phyloP scores from a whole-genome alignment of 2,888 invertebrate species.

The Zelleria hepariella region DNA sequence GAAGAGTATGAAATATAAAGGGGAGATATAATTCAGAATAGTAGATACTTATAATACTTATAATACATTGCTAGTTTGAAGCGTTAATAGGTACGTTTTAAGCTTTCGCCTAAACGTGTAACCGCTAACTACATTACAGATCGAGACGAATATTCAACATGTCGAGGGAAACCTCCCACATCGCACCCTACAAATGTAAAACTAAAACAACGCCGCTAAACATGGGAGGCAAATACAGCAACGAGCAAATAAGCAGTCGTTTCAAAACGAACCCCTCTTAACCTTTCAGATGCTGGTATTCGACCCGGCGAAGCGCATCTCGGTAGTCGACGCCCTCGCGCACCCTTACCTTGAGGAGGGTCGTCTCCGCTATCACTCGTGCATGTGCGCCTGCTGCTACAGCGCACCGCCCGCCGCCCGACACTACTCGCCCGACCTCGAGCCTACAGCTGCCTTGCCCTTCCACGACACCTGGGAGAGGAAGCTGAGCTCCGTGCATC shows the following conservation, averaged over 20 bases:
- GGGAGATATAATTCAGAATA: too few relatives aligned
- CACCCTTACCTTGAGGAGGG: slow-evolving; percentile 99
- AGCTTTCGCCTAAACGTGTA: too few relatives aligned
- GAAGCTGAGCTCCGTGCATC: slow-evolving; percentile 91
- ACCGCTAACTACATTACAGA: too few relatives aligned
- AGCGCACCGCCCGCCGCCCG: slow-evolving; percentile 68
- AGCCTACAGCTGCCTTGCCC: slow-evolving; percentile 89
- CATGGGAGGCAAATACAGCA: not conserved
- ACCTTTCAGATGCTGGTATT: slow-evolving; percentile 95
- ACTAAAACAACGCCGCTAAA: not conserved
- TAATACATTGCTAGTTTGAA: too few relatives aligned
- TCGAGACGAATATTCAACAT: too few relatives aligned
- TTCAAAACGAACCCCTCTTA: not conserved
- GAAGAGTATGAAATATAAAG: too few relatives aligned
- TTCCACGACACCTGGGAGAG: slow-evolving; percentile 98
- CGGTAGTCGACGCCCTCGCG: slow-evolving; percentile 93
- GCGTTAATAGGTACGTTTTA: too few relatives aligned
- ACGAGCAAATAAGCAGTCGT: not conserved
- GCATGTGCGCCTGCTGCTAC: slow-evolving; percentile 99
- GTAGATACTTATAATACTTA: too few relatives aligned
- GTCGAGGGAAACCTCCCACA: too few relatives aligned
- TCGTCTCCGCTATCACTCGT: slow-evolving; percentile 97
- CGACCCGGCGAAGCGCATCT: slow-evolving; percentile 97
- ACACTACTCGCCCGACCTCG: slow-evolving; percentile 92
- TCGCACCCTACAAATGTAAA: too few relatives aligned